Conservation (phyloP, 1,140 invertebrate species). For the Drosophila pseudoobscura region DNA sequence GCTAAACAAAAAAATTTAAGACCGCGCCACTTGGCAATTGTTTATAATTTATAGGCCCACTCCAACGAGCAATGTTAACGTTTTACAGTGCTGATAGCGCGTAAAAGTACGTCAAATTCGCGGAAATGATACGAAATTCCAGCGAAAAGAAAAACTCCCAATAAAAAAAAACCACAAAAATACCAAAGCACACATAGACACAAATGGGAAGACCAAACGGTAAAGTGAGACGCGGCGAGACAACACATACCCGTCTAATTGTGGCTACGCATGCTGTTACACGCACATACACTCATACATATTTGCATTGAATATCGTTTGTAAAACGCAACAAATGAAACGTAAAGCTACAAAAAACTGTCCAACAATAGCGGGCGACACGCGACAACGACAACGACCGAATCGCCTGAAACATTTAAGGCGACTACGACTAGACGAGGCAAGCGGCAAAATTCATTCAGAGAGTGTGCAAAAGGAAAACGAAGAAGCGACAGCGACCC, state of each 20-base stretch:
- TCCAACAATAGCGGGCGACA: conserved; percentile 18
- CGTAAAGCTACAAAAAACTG: conserved; percentile 40
- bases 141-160: conserved; percentile 42
- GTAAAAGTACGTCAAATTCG: conserved; percentile 55
- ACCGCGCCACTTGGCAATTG: conserved; percentile 53
- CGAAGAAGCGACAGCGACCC: conserved; percentile 71
- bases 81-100: conserved; percentile 19
- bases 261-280: conserved; percentile 42
- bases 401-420: conserved; percentile 75
- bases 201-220: conserved; percentile 2
- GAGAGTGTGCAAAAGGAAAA: conserved; percentile 72
- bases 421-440: conserved; percentile 82
- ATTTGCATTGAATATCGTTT: not conserved
- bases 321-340: conserved; percentile 46
- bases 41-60: conserved; percentile 55
- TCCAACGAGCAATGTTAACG: conserved; percentile 26
- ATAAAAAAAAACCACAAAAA: conserved; percentile 42
- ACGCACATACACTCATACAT: conserved; percentile 5
- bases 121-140: conserved; percentile 75
- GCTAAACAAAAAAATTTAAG: conserved; percentile 23
- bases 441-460: conserved; percentile 83
- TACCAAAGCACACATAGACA: conserved; percentile 5
- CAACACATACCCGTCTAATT: conserved; percentile 51
- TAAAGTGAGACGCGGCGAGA: conserved; percentile 23
- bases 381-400: conserved; percentile 50